Evolutionary conservation across 2,113 vertebrate species (phyloP), one percentile per base, ranked within the genome.

Genomic region (Naja naja): DNA sequence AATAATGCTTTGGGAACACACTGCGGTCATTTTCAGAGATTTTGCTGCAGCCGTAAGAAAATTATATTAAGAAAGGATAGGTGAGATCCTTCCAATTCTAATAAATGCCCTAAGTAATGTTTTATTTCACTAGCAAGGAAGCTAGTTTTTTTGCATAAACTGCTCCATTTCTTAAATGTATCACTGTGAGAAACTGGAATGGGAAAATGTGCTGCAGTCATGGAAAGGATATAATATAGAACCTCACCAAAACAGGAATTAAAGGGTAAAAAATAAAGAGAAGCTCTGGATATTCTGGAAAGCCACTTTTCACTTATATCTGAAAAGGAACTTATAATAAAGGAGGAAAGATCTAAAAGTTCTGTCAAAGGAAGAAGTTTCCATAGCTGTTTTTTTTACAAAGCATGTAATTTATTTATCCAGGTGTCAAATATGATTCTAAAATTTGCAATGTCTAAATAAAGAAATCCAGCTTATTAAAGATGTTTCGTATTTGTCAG

Each of bases 1-100:
- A 88, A 92, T 30, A 89, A 89, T 88, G 64, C 60, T 55, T n/a
- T 34, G 47, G 52, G 60, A 92, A 81, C 49, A 92, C n/a, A 87
- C 89, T 93, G 92, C 89, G 87, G 89, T 87, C 54, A 89, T 93
- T 90, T 90, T 43, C 81, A 93, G 81, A 87, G n/a, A 90, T 93
- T 90, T 86, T 93, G 89, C 81, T 93, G 89, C 74, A 93, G 43
- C 34, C 25, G 27, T 93, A 90, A 87, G 87, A 90, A 89, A 90
- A 93, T 81, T 93, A 93, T 52, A 53, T 90, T 64, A 54, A 85
- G 89, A 90, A 89, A 69, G 52, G 25, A 89, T 54, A 55, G 87
- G 34, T 47, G 49, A 89, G 87, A 85, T 30, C 39, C 60, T 74
- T 74, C 52, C 34, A 60, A 89, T 81, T 85, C 45, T 52, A 90